These are phyloP conservation scores for Fukomys damarensis DNA, from an alignment of 2,113 vertebrate genomes.

Conservation along the genomic window DNA sequence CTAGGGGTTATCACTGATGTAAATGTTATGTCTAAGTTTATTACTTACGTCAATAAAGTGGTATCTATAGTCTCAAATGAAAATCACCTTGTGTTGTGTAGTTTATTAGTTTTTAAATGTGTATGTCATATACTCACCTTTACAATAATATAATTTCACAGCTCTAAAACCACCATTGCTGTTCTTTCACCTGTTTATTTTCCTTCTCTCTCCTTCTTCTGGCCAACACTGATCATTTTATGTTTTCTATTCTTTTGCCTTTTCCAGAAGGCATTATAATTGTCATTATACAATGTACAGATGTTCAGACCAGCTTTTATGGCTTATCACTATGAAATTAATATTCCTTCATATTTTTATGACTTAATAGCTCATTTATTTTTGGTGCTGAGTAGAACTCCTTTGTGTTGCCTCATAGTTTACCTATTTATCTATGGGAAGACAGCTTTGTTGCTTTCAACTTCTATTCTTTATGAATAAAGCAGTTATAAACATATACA, in stretches of 20 bases:
- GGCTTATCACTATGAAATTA: background rate
- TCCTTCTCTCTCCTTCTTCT: background rate
- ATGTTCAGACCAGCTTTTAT: background rate
- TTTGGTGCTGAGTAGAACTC: background rate
- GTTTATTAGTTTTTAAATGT: background rate
- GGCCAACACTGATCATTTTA: background rate
- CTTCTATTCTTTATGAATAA: background rate
- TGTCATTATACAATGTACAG: background rate
- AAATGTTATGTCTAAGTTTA: background rate
- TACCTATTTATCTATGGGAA: background rate
- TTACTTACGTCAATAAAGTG: background rate
- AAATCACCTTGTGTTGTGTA: background rate
- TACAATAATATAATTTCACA: background rate
- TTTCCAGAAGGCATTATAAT: background rate
- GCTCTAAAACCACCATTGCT: background rate
- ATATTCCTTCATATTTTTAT: background rate
- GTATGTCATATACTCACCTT: background rate
- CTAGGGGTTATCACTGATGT: background rate
- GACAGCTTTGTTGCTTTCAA: background rate
- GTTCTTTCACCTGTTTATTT: background rate
- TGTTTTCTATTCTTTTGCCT: background rate
- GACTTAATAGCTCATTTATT: background rate
- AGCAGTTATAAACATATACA: background rate
- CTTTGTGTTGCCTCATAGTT: background rate
- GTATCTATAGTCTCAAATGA: background rate